Base-by-base conservation (phyloP, 2,888 invertebrate species). In the Serrognathus titanus region DNA sequence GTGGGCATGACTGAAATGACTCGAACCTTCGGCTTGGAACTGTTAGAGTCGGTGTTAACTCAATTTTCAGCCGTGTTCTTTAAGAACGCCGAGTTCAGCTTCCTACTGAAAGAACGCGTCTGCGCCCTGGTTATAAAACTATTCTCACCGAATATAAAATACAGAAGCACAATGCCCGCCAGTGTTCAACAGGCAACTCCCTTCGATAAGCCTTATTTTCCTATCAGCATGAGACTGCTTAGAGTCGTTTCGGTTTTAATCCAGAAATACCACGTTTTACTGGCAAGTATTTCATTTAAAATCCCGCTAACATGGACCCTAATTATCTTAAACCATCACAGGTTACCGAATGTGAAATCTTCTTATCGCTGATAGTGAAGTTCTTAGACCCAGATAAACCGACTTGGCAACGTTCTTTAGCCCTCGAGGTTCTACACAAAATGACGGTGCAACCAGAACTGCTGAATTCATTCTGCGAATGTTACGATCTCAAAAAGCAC, bases 331-430 rank as follows among this genome's bases (percentile, higher is more conserved):
- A 35, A 53, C n/a, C n/a, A 48, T 43, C 65, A 71, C 73, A 92
- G 93, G 88, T 94, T 35, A 98, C 98, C 0, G 97, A 99, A 78
- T 97, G 97, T 78, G 99, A 99, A 80, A 98, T 99, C 73, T 98
- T 99, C 79, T 81, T 99, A 43, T 97, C 97, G 0, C 81, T 98
- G 50, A 91, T 99, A 51, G 93, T 98, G 38, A 97, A 98, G 78
- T 98, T 99, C 79, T 80, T 98, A 75, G 98, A 98, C 75, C 92
- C 94, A 0, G 98, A 98, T 74, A 96, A 97, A 78, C 95, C 96
- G 2, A 83, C 90, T 62, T 99, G 99, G 98, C 97, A 98, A 76
- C 82, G 97, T 55, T 94, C 96, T 1, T 78, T 97, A 50, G 97
- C 98, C 0, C 77, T 99, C 12, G 99, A 99, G 81, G 97, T 98